Evolutionary conservation across 2,888 invertebrate genomes (phyloP), one percentile per base, ranked within the genome.

Genomic region (Isoperla grammatica): DNA sequence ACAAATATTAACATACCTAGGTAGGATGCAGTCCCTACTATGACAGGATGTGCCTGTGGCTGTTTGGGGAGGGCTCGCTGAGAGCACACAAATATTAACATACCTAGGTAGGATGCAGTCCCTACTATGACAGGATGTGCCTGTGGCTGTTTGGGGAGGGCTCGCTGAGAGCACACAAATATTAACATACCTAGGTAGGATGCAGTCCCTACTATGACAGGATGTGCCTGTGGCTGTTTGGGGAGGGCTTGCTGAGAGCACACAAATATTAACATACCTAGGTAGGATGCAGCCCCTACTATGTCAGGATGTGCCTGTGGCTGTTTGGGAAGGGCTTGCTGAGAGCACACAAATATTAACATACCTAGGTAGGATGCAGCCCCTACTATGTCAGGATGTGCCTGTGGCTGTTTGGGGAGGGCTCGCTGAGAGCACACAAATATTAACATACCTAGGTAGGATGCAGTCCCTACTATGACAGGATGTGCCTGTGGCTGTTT

Each of bases 321-420:
- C 77, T 94, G 50, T 92, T 92, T 72, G 92, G 94, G 20, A 92
- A 91, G 75, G 90, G 90, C 46, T 81, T 81, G 71, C 74, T 77
- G 23, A 67, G 66, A 54, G 65, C n/a, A n/a, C n/a, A n/a, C n/a
- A n/a, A n/a, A n/a, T n/a, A n/a, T n/a, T n/a, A n/a, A n/a, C n/a
- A n/a, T n/a, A n/a, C n/a, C n/a, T n/a, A n/a, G n/a, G n/a, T n/a
- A n/a, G n/a, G n/a, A n/a, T n/a, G n/a, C n/a, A n/a, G n/a, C n/a
- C n/a, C n/a, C n/a, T n/a, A n/a, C n/a, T n/a, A n/a, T n/a, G 98
- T 99, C 75, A 82, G 94, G 69, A 70, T 82, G 39, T 93, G 93
- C 75, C 80, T 92, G 69, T 88, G 87, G 81, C 77, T 94, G 50
- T 92, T 92, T 72, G 92, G 94, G 20, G 92, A 91, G 75, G 90